Conservation (phyloP, 2,797 vertebrate species). For the Enteromius paludinosus region DNA sequence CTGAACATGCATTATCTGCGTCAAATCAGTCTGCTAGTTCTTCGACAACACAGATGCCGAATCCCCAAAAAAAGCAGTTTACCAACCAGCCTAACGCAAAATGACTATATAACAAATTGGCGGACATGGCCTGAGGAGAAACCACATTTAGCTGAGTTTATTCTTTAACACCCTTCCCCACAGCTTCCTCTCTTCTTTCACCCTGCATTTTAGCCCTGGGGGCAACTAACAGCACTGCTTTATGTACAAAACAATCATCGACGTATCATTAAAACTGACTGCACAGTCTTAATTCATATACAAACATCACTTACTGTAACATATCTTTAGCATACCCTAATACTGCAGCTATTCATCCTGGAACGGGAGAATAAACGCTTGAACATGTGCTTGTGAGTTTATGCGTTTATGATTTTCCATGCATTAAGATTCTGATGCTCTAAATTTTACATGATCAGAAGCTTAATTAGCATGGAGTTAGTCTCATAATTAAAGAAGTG, state of each 20-base stretch:
- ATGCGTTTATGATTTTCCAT: neutral
- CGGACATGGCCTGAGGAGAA: conserved; percentile 40
- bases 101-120: conserved; percentile 45
- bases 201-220: conserved; percentile 7
- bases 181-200: conserved; percentile 17
- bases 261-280: conserved; percentile 42
- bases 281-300: conserved; percentile 31
- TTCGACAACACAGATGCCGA: neutral
- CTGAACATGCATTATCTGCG: neutral
- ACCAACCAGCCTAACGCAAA: conserved; percentile 7
- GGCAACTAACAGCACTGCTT: conserved; percentile 32
- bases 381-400: neutral
- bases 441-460: neutral
- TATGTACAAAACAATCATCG: conserved; percentile 36
- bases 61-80: neutral
- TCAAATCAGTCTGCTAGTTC: neutral
- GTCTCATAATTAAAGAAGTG: conserved; percentile 24
- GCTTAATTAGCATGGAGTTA: neutral
- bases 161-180: conserved; percentile 22
- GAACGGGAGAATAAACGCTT: neutral
- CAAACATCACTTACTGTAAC: conserved; percentile 22
- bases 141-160: conserved; percentile 42
- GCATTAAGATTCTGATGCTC: conserved; percentile 11
- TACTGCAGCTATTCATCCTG: neutral
- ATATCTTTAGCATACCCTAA: conserved; percentile 5